A percentile compares a stretch with the other conserved stretches of the same genome.
Conservation (phyloP, 2,797 vertebrate genomes). For the Melanotaenia nigrans region DNA sequence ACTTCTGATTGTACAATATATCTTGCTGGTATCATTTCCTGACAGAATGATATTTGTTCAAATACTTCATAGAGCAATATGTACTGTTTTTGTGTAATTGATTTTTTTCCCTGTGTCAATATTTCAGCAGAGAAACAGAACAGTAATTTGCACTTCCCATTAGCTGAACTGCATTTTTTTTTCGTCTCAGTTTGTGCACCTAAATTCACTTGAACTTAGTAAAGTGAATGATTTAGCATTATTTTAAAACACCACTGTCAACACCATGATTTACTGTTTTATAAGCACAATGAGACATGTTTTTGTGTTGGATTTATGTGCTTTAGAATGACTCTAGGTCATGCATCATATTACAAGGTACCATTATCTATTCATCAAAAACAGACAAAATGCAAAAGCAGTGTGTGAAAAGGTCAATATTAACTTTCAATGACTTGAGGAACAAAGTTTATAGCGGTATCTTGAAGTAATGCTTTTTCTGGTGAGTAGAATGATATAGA, state of each 20-base stretch:
- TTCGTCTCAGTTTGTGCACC: conserved; percentile 19
- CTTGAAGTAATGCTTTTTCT: too few relatives aligned
- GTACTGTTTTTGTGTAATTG: conserved; percentile 69
- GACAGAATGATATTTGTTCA: conserved; percentile 61
- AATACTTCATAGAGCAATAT: conserved; percentile 57
- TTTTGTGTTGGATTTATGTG: conserved; percentile 13
- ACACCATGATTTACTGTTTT: conserved; percentile 27
- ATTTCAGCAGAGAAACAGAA: conserved; percentile 54
- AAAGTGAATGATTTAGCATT: conserved; percentile 38
- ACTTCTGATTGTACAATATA: conserved; percentile 66
- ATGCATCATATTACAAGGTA: too few relatives aligned
- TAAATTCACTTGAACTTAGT: conserved; percentile 19
- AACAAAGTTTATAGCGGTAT: too few relatives aligned
- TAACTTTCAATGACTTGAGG: too few relatives aligned
- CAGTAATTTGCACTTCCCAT: conserved; percentile 60
- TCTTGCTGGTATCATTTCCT: conserved; percentile 57
- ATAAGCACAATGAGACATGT: background rate
- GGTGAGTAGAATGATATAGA: background rate
- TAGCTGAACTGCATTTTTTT: conserved; percentile 37
- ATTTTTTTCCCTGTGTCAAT: conserved; percentile 62
- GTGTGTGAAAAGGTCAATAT: too few relatives aligned
- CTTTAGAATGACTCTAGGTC: background rate
- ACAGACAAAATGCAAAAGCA: too few relatives aligned
- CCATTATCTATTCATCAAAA: too few relatives aligned
- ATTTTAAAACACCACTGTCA: conserved; percentile 2